These are phyloP conservation scores for Phortica magna DNA, from an alignment of 2,888 invertebrate genomes.

Conservation along the genomic window DNA sequence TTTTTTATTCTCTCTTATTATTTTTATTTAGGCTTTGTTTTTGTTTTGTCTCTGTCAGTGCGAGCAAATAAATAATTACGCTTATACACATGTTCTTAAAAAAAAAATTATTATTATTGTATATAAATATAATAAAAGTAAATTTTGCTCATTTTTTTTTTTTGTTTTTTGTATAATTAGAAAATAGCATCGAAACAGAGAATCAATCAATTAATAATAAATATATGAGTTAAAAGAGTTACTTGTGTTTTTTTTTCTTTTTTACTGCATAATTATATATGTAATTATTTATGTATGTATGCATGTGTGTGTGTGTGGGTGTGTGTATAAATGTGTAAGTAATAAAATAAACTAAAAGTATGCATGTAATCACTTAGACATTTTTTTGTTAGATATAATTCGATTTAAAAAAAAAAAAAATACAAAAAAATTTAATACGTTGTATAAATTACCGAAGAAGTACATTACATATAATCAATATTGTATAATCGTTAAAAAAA, in stretches of 20 bases:
- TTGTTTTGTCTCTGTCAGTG: too few species aligned
- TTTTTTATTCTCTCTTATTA: neutral
- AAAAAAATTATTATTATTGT: neutral
- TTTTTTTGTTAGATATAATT: neutral
- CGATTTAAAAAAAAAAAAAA: neutral
- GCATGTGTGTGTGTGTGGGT: too few species aligned
- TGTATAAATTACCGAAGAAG: slow-evolving; percentile 15
- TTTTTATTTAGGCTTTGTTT: neutral
- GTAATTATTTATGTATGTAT: too few species aligned
- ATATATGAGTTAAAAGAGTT: too few species aligned
- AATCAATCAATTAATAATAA: too few species aligned
- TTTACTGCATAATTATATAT: too few species aligned
- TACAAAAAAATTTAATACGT: slow-evolving; percentile 13
- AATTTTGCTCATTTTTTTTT: slow-evolving; percentile 10
- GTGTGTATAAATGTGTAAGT: neutral
- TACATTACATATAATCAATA: neutral
- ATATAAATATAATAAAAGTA: slow-evolving; percentile 10
- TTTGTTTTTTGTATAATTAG: neutral
- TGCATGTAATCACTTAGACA: neutral
- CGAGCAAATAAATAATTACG: too few species aligned
- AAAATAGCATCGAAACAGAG: too few species aligned
- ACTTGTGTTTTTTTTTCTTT: too few species aligned
- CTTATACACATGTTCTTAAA: too few species aligned
- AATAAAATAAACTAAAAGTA: neutral
- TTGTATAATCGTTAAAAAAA: neutral